phyloP scores from a whole-genome alignment of 2,888 invertebrate genomes.

The Neoitamus cyanurus region DNA sequence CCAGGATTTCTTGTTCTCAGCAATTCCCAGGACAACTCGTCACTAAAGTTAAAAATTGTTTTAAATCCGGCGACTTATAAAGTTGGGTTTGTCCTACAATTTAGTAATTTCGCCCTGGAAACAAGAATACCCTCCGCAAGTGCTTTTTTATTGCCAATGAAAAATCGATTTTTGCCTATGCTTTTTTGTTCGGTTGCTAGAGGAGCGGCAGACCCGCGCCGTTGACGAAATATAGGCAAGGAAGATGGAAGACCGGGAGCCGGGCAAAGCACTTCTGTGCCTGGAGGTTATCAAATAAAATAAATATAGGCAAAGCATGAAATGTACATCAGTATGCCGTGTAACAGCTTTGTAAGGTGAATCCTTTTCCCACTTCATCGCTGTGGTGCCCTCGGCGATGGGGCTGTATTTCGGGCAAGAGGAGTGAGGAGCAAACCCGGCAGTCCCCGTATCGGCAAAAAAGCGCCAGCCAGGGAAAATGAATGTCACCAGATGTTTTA shows the following conservation, averaged over 20 bases:
- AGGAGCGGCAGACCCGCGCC: neutral
- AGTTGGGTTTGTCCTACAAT: neutral
- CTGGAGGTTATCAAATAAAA: conserved; percentile 21
- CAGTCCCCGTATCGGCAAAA: neutral
- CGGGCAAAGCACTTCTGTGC: neutral
- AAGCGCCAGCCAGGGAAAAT: neutral
- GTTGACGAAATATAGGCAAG: neutral
- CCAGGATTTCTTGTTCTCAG: neutral
- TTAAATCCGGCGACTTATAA: neutral
- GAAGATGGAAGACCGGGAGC: neutral
- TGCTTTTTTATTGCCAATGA: conserved; percentile 11
- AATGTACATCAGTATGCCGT: neutral
- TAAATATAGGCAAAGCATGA: conserved; percentile 17
- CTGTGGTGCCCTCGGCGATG: neutral
- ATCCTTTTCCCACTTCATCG: conserved; percentile 19
- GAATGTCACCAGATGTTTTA: conserved; percentile 12
- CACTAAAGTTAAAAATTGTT: conserved; percentile 1
- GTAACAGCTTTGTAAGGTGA: neutral
- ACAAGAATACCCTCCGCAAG: neutral
- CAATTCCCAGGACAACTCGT: neutral
- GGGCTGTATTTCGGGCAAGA: neutral
- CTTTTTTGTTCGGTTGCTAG: neutral
- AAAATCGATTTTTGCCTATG: conserved; percentile 5
- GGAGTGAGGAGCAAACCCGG: neutral
- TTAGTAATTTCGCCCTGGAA: neutral